Percentiles rank a stretch among this genome's conserved stretches.
Evolutionary conservation across 2,797 vertebrate genomes (phyloP).

Genomic region (Scolopax bukidnonensis): DNA sequence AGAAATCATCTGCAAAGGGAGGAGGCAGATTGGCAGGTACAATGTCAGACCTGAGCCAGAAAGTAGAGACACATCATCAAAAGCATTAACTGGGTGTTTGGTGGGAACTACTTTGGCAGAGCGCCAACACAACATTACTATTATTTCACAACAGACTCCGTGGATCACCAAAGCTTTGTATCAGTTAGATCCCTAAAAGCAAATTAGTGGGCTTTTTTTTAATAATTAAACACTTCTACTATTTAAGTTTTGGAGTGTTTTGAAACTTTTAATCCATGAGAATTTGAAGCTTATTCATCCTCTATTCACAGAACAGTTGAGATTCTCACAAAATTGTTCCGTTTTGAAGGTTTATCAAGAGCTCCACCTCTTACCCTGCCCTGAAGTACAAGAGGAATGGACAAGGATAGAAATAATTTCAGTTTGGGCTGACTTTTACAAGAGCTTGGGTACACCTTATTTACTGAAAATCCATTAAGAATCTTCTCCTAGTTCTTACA

Average conservation of each 20-base stretch:
- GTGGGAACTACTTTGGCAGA: not conserved
- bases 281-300: not conserved
- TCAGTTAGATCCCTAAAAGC: not conserved
- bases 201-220: not conserved
- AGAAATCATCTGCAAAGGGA: not conserved
- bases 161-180: not conserved
- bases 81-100: conserved; percentile 9
- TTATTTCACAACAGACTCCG: not conserved
- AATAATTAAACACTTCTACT: not conserved
- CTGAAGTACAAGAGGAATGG: not conserved
- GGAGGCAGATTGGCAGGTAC: not conserved
- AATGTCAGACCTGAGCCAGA: conserved; percentile 19
- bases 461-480: not conserved
- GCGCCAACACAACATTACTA: not conserved
- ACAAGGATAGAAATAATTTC: not conserved
- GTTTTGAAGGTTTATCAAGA: not conserved
- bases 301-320: not conserved
- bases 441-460: not conserved
- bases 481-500: not conserved
- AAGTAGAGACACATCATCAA: not conserved
- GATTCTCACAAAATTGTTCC: not conserved
- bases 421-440: not conserved
- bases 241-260: not conserved
- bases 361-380: not conserved
- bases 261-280: not conserved